Base-by-base conservation (phyloP, 2,797 vertebrate species). In the Hemibagrus guttatus region DNA sequence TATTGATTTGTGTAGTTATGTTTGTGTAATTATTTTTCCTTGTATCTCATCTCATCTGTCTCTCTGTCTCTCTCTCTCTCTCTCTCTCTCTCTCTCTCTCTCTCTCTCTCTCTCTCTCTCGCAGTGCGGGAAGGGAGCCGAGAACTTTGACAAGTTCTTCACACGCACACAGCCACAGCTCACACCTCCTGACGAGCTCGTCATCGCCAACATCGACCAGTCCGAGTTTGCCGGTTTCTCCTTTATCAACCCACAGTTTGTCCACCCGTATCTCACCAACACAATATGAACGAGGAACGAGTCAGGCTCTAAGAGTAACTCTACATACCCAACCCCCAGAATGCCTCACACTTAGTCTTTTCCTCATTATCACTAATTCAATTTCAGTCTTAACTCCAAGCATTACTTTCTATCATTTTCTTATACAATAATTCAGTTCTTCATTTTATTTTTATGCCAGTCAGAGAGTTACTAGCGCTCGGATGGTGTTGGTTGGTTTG, bases 101-200 rank as follows among this genome's bases (percentile, higher is more conserved):
- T 4, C 35, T 39, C 35, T 39, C 35, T 39, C 35, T 39, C 35
- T 39, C 35, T 39, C 35, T 39, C 35, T 39, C 35, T 39, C 35
- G 12, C 95, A 99, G 98, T 96, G 98, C 0, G 98, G 98, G 91
- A 99, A 98, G 94, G 98, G 96, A 31, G 98, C 98, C 0, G 98
- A 99, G 90, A 99, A 99, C 95, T 99, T 99, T 0, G 98, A 99
- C 93, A 99, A 99, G 92, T 99, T 99, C 93, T 99, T 99, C 93
- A 99, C 98, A 0, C 96, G 98, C 85, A 97, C 97, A 12, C 98
- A 99, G 90, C 98, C 98, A 0, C 96, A 99, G 92, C 89, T 99
- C 91, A 99, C 98, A 0, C 98, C 98, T 0, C 97, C 98, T 0
- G 98, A 99, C 91, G 97, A 99, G 93, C 95, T 99, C 92, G 97